Conservation (phyloP, 2,797 vertebrate species). For the Manis crassicaudata region DNA sequence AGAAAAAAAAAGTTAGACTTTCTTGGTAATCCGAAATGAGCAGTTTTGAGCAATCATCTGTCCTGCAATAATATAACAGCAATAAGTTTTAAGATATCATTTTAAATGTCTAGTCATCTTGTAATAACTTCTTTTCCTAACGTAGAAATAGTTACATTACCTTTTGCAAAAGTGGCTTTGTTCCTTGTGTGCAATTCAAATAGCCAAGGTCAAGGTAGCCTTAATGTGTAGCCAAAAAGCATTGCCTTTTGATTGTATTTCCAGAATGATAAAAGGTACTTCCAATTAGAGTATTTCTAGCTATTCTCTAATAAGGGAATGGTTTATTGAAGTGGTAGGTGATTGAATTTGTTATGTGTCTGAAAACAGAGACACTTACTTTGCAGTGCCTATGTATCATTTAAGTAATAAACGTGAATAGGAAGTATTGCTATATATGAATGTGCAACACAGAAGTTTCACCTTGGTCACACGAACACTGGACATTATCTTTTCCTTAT, state of each 20-base stretch:
- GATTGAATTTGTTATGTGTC: background rate
- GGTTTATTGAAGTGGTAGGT: background rate
- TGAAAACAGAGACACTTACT: background rate
- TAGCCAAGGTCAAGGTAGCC: background rate
- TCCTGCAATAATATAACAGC: background rate
- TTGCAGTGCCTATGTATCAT: background rate
- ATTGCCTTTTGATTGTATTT: slow-evolving; percentile 32
- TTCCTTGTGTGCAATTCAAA: background rate
- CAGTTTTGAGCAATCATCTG: slow-evolving; percentile 15
- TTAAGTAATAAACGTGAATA: background rate
- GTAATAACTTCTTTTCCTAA: slow-evolving; percentile 13
- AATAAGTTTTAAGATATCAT: background rate
- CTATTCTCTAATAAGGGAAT: background rate
- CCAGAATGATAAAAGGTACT: background rate
- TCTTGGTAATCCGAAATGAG: background rate
- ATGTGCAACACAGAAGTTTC: background rate
- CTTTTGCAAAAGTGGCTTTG: slow-evolving; percentile 5
- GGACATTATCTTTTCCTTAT: background rate
- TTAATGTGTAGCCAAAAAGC: background rate
- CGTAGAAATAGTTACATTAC: background rate
- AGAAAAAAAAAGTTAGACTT: slow-evolving; percentile 1
- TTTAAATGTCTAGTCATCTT: background rate
- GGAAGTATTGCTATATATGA: background rate
- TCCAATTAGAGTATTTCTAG: background rate
- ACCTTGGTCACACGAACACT: background rate